phyloP scores from a whole-genome alignment of 2,797 vertebrate species.

The Lemur catta region DNA sequence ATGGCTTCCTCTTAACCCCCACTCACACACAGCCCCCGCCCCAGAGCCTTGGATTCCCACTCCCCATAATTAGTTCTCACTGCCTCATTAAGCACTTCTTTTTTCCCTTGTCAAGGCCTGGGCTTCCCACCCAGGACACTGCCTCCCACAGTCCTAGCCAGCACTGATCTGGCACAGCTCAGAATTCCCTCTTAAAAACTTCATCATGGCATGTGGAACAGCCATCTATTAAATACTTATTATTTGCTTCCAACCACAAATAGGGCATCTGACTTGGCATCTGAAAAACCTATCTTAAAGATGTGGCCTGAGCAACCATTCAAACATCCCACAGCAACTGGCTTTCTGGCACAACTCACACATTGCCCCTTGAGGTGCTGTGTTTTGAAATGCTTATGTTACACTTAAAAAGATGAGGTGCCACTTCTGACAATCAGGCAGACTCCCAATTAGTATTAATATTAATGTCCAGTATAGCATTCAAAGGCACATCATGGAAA shows the following conservation, averaged over 20 bases:
- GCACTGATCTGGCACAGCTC: neutral
- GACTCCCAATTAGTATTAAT: conserved; percentile 41
- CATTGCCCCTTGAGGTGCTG: neutral
- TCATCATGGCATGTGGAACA: neutral
- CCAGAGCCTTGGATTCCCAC: neutral
- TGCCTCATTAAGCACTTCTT: neutral
- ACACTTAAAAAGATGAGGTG: conserved; percentile 36
- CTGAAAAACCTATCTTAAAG: conserved; percentile 8
- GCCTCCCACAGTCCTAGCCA: neutral
- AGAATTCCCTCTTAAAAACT: conserved; percentile 16
- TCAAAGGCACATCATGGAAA: conserved; percentile 37
- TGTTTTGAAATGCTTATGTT: conserved; percentile 44
- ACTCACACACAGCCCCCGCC: neutral
- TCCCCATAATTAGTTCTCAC: neutral
- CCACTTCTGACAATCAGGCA: conserved; percentile 19
- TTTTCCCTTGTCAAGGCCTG: neutral
- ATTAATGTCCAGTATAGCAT: conserved; percentile 45
- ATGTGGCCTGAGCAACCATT: neutral
- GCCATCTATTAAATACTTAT: neutral
- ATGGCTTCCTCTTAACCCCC: neutral
- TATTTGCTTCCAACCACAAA: conserved; percentile 27
- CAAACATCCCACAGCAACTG: conserved; percentile 13
- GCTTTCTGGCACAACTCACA: neutral
- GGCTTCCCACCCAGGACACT: neutral
- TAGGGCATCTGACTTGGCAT: conserved; percentile 13